Evolutionary conservation across 1,140 invertebrate genomes (phyloP), one percentile per base, ranked within the genome.

Genomic region (Apolygus lucorum): DNA sequence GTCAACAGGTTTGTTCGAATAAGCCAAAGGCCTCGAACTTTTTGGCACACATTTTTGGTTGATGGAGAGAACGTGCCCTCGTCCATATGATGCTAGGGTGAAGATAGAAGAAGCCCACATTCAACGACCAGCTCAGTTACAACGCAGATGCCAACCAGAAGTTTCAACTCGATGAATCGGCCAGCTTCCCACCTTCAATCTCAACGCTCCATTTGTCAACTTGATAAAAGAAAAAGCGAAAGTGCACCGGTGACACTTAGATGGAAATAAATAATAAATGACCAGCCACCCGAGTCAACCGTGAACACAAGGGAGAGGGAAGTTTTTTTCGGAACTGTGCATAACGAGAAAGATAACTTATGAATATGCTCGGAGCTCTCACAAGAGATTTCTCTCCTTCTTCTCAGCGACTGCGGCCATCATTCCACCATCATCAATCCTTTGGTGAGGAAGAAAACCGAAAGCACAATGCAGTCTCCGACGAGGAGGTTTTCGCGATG

Each of bases 341-440:
- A 24, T 59, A 59, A 59, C 54, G 54, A 59, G 54, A 13, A 21
- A 24, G 54, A 59, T 59, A 59, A 59, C 54, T 59, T 59, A 59
- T 59, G 54, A 59, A 59, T 59, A 59, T 59, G 54, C 54, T 21
- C 22, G 13, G 8, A 22, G 4, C 54, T 17, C 22, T 11, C 2
- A 59, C 2, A 13, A 59, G 4, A 59, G 11, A 59, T 59, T 17
- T 59, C 22, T 59, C 22, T 4, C 34, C 4, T 17, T 17, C 4
- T 42, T 42, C 34, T 17, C 34, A 8, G 34, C 17, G 4, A 17
- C 4, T 4, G 34, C 4, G 34, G 17, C 34, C 34, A 8, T 42
- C 34, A 42, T 42, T 42, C 34, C 34, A 42, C 4, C 4, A 42
- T 42, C 34, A 42, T 42, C 34, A 42, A 42, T 42, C 34, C 34